Conservation (phyloP, 2,888 invertebrate species). For the Mimachlamys varia region DNA sequence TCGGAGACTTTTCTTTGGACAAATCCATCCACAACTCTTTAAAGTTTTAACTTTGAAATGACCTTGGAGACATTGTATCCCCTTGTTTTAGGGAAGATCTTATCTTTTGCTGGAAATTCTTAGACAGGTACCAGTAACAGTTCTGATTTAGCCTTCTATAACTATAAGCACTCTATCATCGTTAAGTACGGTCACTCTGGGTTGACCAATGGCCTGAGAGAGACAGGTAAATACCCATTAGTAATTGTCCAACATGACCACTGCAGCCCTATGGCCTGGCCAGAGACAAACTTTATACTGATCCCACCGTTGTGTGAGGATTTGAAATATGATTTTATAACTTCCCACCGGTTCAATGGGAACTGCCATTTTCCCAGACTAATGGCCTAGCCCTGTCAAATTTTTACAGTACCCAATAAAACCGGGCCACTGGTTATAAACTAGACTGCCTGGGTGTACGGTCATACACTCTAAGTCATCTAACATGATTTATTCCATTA, state of each 20-base stretch:
- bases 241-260: not conserved
- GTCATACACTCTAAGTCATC: constrained; percentile 1
- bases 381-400: constrained; percentile 9
- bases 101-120: not conserved
- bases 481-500: constrained; percentile 36
- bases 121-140: not conserved
- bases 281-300: not conserved
- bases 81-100: not conserved
- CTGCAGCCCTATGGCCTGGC: not conserved
- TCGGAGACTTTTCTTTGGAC: not conserved
- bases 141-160: no score
- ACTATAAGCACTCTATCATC: no score
- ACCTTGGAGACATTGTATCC: not conserved
- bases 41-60: not conserved
- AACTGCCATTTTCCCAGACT: constrained; percentile 33
- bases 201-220: not conserved
- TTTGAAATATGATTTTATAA: constrained; percentile 36
- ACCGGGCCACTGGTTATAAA: not conserved
- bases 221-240: not conserved
- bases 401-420: constrained; percentile 34
- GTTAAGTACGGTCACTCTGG: not conserved
- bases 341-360: constrained; percentile 27
- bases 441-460: not conserved
- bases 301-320: constrained; percentile 3
- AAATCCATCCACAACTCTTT: not conserved